Conservation (phyloP, 2,797 vertebrate genomes). For the Urocyon cinereoargenteus region DNA sequence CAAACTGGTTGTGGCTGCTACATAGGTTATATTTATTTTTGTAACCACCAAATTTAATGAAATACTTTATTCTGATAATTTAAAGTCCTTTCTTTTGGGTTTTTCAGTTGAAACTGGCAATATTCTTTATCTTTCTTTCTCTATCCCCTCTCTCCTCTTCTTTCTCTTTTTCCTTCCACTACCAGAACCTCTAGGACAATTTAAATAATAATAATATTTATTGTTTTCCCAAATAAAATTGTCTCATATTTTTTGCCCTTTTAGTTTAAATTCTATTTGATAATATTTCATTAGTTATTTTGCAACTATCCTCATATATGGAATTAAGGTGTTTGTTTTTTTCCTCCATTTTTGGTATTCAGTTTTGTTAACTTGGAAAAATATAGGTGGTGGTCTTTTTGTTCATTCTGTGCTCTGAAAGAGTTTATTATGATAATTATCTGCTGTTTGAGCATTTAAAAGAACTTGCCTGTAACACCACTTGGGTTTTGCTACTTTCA, state of each 20-base stretch:
- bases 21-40: constrained; percentile 42
- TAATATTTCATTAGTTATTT: constrained; percentile 58
- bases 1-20: background rate
- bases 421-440: constrained; percentile 43
- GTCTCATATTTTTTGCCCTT: background rate
- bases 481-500: background rate
- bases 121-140: background rate
- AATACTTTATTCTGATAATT: constrained; percentile 19
- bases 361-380: constrained; percentile 38
- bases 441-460: constrained; percentile 53
- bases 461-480: background rate
- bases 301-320: background rate
- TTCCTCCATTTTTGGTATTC: constrained; percentile 5
- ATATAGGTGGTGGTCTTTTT: background rate
- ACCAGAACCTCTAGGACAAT: background rate
- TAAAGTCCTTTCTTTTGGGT: constrained; percentile 5
- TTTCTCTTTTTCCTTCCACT: background rate
- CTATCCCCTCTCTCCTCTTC: too few relatives aligned
- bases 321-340: constrained; percentile 41
- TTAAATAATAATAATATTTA: background rate
- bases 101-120: constrained; percentile 40
- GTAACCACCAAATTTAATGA: constrained; percentile 20
- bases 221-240: background rate
- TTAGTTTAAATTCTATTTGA: constrained; percentile 39
- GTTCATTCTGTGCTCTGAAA: background rate